phyloP scores from a whole-genome alignment of 1,140 invertebrate genomes.

The Conus ventricosus region DNA sequence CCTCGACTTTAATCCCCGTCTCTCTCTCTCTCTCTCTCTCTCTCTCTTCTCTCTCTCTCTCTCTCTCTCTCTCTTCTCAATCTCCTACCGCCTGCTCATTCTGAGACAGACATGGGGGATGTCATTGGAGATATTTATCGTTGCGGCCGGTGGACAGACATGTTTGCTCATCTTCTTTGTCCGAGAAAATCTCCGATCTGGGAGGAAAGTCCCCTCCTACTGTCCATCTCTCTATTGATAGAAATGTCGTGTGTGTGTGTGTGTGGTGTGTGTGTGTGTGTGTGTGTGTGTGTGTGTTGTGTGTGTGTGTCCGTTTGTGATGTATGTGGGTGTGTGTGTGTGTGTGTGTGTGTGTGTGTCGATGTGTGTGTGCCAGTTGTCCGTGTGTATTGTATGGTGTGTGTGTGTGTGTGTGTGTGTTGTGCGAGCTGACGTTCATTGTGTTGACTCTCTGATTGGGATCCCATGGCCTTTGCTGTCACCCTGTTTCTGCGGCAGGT shows the following conservation, averaged over 20 bases:
- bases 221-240: too few relatives aligned
- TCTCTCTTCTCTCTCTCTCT: background rate
- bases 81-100: too few relatives aligned
- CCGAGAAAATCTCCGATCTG: background rate
- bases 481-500: too few relatives aligned
- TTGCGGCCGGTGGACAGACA: background rate
- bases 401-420: background rate
- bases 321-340: too few relatives aligned
- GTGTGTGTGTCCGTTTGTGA: background rate
- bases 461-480: background rate
- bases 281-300: too few relatives aligned
- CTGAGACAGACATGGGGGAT: background rate
- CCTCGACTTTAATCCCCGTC: background rate
- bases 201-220: too few relatives aligned
- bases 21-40: conserved; percentile 1
- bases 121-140: background rate
- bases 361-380: conserved; percentile 8
- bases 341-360: too few relatives aligned
- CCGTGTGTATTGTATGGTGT: background rate
- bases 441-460: background rate
- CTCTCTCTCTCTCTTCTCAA: too few relatives aligned
- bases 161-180: background rate
- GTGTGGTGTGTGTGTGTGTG: too few relatives aligned
- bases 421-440: background rate
- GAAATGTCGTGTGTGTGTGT: too few relatives aligned